Evolutionary conservation across 2,888 invertebrate genomes (phyloP), one percentile per base, ranked within the genome.

Genomic region (Chrysolina americana): DNA sequence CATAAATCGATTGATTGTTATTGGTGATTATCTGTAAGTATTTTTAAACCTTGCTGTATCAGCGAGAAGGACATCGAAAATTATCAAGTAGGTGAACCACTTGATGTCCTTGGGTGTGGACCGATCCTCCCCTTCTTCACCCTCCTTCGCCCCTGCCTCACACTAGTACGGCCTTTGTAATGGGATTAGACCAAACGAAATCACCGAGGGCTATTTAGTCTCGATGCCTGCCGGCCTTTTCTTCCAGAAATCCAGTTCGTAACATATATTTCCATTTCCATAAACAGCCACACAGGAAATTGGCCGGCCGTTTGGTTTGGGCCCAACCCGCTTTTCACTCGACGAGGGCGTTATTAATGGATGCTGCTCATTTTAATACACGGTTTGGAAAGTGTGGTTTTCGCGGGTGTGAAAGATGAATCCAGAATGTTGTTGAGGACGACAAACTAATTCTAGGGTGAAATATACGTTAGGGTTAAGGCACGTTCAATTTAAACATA

Each of bases 201-300:
- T 74, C 73, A 71, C 73, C 53, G 19, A 70, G 73, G 73, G 73
- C 75, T 48, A 69, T 75, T 74, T 72, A 70, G 68, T 59, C 56
- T 50, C 65, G 68, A 73, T 48, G 59, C 68, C 50, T 65, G 41
- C 50, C 56, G 47, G 65, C 65, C 62, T 69, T 69, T 70, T 50
- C 68, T 64, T 53, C 56, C 53, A 69, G 73, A 71, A 62, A 75
- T 59, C 50, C 65, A 56, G 53, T 69, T n/a, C 64, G 56, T n/a
- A 59, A 59, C 70, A 73, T 75, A 77, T 66, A 69, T 75, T 73
- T 73, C 69, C 65, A 79, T 79, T 79, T 78, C 78, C 78, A 75
- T 73, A 75, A 71, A 68, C 76, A 73, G 66, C 76, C 73, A 50
- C 74, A 71, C 68, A 79, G 73, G 77, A 79, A 79, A 76, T 77